Conservation (phyloP, 2,797 vertebrate genomes). For the Cryptoblepharus egeriae region DNA sequence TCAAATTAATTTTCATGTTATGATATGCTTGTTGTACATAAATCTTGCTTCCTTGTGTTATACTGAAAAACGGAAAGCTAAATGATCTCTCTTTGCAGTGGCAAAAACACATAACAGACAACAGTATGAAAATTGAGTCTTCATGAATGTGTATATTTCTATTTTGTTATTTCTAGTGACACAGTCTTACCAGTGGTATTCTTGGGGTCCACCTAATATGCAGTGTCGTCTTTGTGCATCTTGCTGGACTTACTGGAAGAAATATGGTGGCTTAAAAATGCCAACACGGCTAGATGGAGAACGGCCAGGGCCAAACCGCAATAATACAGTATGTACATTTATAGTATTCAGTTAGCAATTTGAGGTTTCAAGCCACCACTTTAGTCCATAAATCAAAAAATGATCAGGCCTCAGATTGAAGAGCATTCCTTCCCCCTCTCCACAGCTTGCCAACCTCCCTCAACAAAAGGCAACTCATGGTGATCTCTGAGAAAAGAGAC, state of each 20-base stretch:
- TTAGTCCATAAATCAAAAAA: neutral
- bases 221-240: conserved; percentile 96
- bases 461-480: neutral
- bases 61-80: neutral
- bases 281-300: conserved; percentile 96
- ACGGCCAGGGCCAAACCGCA: conserved; percentile 95
- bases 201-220: conserved; percentile 98
- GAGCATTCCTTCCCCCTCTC: neutral
- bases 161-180: conserved; percentile 86
- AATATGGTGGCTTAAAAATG: conserved; percentile 98
- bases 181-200: conserved; percentile 99
- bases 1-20: conserved; percentile 4
- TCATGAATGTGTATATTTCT: conserved; percentile 78
- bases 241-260: conserved; percentile 99
- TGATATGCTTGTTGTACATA: neutral
- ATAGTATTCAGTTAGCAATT: neutral
- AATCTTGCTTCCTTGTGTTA: neutral
- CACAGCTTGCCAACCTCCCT: too few species aligned
- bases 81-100: neutral
- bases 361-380: neutral
- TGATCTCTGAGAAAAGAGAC: neutral
- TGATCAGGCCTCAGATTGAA: neutral
- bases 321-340: conserved; percentile 84
- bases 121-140: conserved; percentile 69
- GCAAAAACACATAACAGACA: conserved; percentile 50